Evolutionary conservation across 2,113 vertebrate genomes (phyloP).

Genomic region (Cairina moschata): DNA sequence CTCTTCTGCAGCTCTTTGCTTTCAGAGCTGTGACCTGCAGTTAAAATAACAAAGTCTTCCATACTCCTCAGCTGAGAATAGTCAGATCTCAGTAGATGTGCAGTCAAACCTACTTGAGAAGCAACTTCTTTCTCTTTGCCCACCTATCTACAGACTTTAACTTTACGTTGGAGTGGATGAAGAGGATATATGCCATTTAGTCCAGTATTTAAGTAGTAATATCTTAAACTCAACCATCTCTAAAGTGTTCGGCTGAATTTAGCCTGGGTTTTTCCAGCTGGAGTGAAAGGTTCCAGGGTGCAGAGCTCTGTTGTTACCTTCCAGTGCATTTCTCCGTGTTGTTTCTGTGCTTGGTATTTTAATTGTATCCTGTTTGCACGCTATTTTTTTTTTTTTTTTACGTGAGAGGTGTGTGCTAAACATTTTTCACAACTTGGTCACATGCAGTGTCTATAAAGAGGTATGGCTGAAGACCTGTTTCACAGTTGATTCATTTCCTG

Average conservation of each 20-base stretch:
- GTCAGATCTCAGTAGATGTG: neutral
- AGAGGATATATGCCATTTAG: neutral
- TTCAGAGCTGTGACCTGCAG: neutral
- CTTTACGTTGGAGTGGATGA: neutral
- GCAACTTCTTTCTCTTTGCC: neutral
- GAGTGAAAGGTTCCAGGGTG: neutral
- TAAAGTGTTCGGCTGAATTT: neutral
- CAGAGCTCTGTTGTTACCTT: neutral
- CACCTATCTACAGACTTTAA: neutral
- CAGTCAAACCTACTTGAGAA: neutral
- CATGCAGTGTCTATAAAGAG: neutral
- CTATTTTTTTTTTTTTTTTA: neutral
- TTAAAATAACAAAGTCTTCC: neutral
- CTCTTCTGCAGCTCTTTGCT: neutral
- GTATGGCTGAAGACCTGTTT: neutral
- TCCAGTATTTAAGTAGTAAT: neutral
- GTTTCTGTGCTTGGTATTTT: neutral
- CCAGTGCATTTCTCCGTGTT: neutral
- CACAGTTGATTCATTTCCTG: slow-evolving; percentile 28
- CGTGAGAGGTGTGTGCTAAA: neutral
- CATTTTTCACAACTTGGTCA: neutral
- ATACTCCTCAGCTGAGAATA: neutral
- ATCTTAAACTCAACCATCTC: neutral
- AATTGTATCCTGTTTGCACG: neutral
- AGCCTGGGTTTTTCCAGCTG: neutral